Evolutionary conservation across 2,888 invertebrate species (phyloP), one percentile per base, ranked within the genome.

Genomic region (Eupsilia transversa): DNA sequence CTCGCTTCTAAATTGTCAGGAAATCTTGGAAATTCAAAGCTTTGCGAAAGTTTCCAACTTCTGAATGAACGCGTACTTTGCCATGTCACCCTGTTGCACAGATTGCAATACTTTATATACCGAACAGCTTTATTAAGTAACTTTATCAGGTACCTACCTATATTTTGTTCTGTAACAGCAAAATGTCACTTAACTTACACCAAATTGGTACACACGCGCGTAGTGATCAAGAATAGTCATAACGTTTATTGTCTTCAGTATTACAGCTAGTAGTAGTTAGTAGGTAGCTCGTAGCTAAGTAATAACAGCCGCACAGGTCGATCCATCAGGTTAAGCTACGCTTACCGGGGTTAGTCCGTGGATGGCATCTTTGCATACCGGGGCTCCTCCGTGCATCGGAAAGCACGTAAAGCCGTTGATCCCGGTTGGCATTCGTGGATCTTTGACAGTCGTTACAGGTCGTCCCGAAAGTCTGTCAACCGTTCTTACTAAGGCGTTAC

Each of bases 31-130:
- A 75, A 60, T 59, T 60, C 38, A 60, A 30, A 20, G 38, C 33
- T 68, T 60, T 46, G 54, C 27, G 43, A 56, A 68, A 75, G 43
- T 77, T 77, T 54, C 43, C 33, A 75, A 76, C 14, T 76, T 68
- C 52, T 46, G 43, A 54, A 20, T 46, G 14, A 35, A 23, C 38
- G 20, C n/a, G 17, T 46, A 30, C 76, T 68, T 54, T 38, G 60
- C n/a, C 30, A 49, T 64, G 6, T 27, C 69, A 46, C 30, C n/a
- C 20, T 63, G 35, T 56, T 63, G 63, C 38, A 66, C 52, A 60
- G 35, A 75, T 30, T 66, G 57, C 10, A 67, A 17, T 46, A 23
- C 49, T 27, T 64, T 33, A 33, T 14, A 14, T 66, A 23, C 30
- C 7, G 3, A 38, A 38, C 14, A n/a, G 43, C 23, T 10, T 68